Evolutionary conservation across 2,113 vertebrate genomes (phyloP).

Genomic region (Bubo blakistoni): DNA sequence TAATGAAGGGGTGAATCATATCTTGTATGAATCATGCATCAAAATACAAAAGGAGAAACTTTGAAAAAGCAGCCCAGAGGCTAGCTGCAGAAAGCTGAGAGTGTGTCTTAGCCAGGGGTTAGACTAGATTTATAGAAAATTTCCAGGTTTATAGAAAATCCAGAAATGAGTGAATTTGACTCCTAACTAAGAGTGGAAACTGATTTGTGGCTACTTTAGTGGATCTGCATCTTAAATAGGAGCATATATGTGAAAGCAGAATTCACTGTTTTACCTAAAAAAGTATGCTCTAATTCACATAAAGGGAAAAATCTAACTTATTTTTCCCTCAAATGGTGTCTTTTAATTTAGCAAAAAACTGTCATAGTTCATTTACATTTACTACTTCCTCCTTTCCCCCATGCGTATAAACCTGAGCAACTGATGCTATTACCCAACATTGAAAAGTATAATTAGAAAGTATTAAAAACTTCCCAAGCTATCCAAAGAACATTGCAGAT

Average conservation of each 20-base stretch:
- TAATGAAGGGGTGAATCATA: slow-evolving; percentile 39
- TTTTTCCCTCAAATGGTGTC: not conserved
- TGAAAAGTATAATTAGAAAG: not conserved
- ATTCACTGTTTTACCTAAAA: not conserved
- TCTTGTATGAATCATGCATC: slow-evolving; percentile 1
- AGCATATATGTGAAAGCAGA: not conserved
- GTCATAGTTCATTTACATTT: not conserved
- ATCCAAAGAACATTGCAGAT: not conserved
- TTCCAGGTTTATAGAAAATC: not conserved
- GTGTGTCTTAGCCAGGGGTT: not conserved
- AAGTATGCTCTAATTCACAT: not conserved
- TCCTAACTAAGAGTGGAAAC: not conserved
- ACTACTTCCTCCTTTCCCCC: not conserved
- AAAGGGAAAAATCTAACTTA: not conserved
- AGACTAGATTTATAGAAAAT: not conserved
- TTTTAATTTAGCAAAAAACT: not conserved
- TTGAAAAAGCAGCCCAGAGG: not conserved
- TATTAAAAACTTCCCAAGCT: not conserved
- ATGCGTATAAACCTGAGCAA: not conserved
- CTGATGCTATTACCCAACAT: too few relatives aligned
- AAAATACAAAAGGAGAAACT: not conserved
- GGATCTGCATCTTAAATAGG: not conserved
- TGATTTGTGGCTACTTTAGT: not conserved
- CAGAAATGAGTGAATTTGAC: not conserved
- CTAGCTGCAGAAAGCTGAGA: not conserved